Base-by-base conservation (phyloP, 2,888 invertebrate genomes). In the Aspidiotus rigidus region DNA sequence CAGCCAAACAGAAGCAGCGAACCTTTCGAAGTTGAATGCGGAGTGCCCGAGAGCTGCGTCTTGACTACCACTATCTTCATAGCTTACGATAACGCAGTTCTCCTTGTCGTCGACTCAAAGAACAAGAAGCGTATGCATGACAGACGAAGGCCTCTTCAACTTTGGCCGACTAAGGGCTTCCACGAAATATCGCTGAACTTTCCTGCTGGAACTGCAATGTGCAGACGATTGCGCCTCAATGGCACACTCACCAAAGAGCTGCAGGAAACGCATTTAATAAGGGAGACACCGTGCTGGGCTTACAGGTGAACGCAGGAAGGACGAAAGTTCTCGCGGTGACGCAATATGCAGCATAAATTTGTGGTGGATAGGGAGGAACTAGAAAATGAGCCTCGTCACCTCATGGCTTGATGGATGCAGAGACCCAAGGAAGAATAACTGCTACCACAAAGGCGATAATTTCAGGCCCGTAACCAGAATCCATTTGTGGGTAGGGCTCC, bases 331-430 rank as follows among this genome's bases (percentile, higher is more conserved):
- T 49, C n/a, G 49, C 49, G 11, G 6, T 2, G 49, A 49, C 6
- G 6, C 49, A 2, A 49, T 6, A 49, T 49, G 2, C 6, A 49
- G 49, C 49, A 49, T 49, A 49, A 49, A 49, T 49, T 49, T 49
- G 6, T 49, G 49, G 49, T 2, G 49, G 11, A n/a, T 3, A n/a
- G 6, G n/a, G n/a, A 49, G n/a, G 49, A 49, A 49, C 6, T 49
- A 49, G 49, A 13, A 49, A 49, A 49, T n/a, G 49, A 44, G 49
- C 49, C 49, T 49, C n/a, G 49, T 49, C 49, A 49, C 49, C 49
- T 49, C 49, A 49, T 49, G 11, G n/a, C 49, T 49, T n/a, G 49
- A 49, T 49, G 6, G 49, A 49, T n/a, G 49, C 6, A 49, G 49
- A 49, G n/a, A 44, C 11, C 49, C 49, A 44, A 8, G 11, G 11